phyloP scores from a whole-genome alignment of 1,140 invertebrate genomes.

The Micrasema minimum region DNA sequence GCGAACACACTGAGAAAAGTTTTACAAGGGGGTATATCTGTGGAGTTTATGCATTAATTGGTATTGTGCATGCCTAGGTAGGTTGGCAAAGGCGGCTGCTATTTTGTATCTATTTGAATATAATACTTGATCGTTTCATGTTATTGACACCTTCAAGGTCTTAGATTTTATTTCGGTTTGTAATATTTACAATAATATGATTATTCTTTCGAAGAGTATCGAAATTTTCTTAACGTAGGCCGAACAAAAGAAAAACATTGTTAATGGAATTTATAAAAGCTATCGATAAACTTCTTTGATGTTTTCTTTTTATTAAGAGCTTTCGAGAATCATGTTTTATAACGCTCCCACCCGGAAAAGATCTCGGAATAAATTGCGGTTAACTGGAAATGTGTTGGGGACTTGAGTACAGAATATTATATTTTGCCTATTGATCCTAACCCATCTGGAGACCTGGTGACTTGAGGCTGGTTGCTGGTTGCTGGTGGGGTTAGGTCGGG shows the following conservation, averaged over 20 bases:
- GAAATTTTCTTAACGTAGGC: too few species aligned
- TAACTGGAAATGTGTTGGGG: background rate
- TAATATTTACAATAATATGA: too few species aligned
- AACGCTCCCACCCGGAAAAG: background rate
- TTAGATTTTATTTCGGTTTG: background rate
- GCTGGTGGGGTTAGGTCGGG: slow-evolving; percentile 9
- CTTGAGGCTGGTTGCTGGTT: too few species aligned
- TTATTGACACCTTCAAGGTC: slow-evolving; percentile 20
- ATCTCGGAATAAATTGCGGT: background rate
- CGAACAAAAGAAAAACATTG: too few species aligned
- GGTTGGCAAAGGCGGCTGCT: background rate
- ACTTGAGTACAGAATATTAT: background rate
- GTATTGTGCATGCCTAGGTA: slow-evolving; percentile 6
- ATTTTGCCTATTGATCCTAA: too few species aligned
- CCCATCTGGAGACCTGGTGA: too few species aligned
- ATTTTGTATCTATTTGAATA: background rate
- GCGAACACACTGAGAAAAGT: too few species aligned
- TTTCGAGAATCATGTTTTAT: background rate
- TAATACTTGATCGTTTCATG: background rate
- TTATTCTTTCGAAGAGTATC: too few species aligned
- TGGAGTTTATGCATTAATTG: slow-evolving; percentile 20
- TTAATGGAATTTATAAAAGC: background rate
- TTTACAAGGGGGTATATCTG: background rate
- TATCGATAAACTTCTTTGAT: background rate
- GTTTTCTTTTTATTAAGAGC: background rate